Percentiles rank a stretch among this genome's conserved stretches.
Conservation (phyloP, 1,140 invertebrate species). For the Reticulitermes speratus region DNA sequence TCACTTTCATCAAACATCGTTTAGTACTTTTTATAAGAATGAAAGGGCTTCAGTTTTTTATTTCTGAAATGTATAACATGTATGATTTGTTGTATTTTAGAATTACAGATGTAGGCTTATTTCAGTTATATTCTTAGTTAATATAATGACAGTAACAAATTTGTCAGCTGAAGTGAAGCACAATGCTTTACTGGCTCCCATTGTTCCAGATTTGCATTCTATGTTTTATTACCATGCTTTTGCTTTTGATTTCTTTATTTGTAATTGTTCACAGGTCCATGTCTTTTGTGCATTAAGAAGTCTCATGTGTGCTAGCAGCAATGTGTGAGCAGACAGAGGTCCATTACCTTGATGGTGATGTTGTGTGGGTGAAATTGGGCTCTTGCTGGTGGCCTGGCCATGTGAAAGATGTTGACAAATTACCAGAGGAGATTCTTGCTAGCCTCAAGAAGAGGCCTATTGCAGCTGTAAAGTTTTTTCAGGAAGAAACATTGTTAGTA, state of each 20-base stretch:
- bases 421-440: conserved; percentile 57
- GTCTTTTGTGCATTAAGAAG: neutral
- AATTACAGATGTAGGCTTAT: no score
- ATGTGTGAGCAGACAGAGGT: conserved; percentile 64
- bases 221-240: neutral
- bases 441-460: conserved; percentile 66
- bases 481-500: conserved; percentile 77
- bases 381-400: conserved; percentile 76
- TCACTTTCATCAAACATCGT: no score
- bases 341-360: conserved; percentile 66
- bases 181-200: no score
- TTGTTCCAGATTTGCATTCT: no score
- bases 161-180: no score
- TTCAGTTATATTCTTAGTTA: no score
- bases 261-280: no score
- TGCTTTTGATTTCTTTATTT: neutral
- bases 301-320: neutral
- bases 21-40: no score
- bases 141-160: no score
- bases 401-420: conserved; percentile 61
- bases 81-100: no score
- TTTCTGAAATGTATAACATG: no score
- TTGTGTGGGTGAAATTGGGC: conserved; percentile 80
- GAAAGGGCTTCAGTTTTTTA: no score
- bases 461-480: conserved; percentile 77